Evolutionary conservation across 1,140 invertebrate genomes (phyloP).

Genomic region (Pseudomyrmex cubaensis): DNA sequence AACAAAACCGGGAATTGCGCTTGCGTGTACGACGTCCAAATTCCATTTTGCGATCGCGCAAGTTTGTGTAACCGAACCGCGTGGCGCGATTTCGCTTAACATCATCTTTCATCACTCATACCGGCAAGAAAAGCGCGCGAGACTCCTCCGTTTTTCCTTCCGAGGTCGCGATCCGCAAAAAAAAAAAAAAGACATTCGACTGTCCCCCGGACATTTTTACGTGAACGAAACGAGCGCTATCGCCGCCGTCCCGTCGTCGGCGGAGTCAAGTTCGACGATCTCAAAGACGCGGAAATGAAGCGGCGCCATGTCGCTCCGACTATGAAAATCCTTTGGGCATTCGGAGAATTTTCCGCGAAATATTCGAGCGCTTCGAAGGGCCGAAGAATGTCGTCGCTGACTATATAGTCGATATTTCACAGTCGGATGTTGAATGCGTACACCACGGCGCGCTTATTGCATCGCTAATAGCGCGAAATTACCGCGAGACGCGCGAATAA

Average conservation of each 20-base stretch:
- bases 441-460: not conserved
- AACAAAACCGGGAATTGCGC: not conserved
- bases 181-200: not conserved
- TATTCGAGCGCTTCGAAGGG: constrained; percentile 16
- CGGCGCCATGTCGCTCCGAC: constrained; percentile 23
- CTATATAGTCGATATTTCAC: not conserved
- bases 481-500: not conserved
- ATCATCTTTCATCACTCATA: constrained; percentile 56
- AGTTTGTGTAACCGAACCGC: constrained; percentile 33
- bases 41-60: constrained; percentile 46
- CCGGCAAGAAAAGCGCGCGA: constrained; percentile 41
- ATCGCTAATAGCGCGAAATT: not conserved
- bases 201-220: constrained; percentile 23
- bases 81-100: constrained; percentile 17
- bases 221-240: not conserved
- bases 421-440: not conserved
- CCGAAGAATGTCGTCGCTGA: constrained; percentile 14
- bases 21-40: constrained; percentile 47
- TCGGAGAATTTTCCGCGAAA: constrained; percentile 30
- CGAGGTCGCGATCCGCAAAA: not conserved
- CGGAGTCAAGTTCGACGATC: constrained; percentile 39
- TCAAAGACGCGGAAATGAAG: constrained; percentile 55
- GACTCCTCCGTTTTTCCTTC: not conserved
- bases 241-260: not conserved
- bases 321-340: constrained; percentile 52